Evolutionary conservation across 2,888 invertebrate genomes (phyloP), one percentile per base, ranked within the genome.

Genomic region (Cyclophora albipunctata): DNA sequence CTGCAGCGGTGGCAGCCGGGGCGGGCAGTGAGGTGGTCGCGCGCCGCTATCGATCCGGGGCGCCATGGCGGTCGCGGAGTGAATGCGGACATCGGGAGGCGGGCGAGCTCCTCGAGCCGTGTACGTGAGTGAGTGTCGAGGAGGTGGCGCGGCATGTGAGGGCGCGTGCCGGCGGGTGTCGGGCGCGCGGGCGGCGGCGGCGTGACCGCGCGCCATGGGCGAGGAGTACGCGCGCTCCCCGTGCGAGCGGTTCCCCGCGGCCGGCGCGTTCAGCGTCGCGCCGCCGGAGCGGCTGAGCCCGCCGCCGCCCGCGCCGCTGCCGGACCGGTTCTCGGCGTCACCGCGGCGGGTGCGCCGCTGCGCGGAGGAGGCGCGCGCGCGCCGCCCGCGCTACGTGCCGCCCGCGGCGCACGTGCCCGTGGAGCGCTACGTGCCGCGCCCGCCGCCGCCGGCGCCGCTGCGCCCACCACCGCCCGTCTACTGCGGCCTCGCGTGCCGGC

Each of bases 391-490:
- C 62, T 92, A 93, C 66, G 90, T 92, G 59, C 92, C 93, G 33
- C 92, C 93, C 4, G 91, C 92, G 55, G 92, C 92, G 7, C 93
- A 93, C 77, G 91, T 92, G 67, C 93, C 93, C 7, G 92, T 93
- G 60, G 93, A 93, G 81, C 90, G 93, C 64, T 93, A 93, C 75
- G 92, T 93, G 61, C 92, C 93, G 50, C 89, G 91, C 66, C 91
- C 90, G 55, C 90, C 89, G 42, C 84, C 89, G 56, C 90, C 89
- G 42, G 84, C 85, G 48, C 85, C 84, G 61, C 70, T 81, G 63
- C 81, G 85, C 45, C 80, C 83, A 46, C 83, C 83, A 37, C 90
- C 89, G 49, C 90, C 90, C 60, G 89, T 90, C 45, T 91, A 91
- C 75, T 91, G 91, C 63, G 89, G 89, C 59, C 67, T 87, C 73